Base-by-base conservation (phyloP, 2,797 vertebrate species). In the Telmatherina bonti region DNA sequence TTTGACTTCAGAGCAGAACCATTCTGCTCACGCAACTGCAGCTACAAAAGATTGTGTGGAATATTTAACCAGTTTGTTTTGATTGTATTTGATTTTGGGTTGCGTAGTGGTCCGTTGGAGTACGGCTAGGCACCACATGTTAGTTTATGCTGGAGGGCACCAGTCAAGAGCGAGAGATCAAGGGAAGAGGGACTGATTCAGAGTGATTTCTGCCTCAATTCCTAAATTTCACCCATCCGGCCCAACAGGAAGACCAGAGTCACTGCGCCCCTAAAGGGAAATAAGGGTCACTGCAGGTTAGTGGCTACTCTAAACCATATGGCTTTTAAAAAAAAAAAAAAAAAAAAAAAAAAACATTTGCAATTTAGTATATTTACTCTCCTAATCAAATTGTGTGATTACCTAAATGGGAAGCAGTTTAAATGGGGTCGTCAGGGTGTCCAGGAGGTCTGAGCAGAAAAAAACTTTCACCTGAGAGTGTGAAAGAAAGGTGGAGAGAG, bases 221-320 rank as follows among this genome's bases (percentile, higher is more conserved):
- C 43, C 67, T 43, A 57, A 58, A 74, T 82, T 74, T 78, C 78
- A 66, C 45, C 70, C 64, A 47, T 83, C 68, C 51, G 81, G 47
- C 66, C 61, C 66, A 66, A 76, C 36, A 69, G 83, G 81, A 88
- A 86, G 85, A 89, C 76, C 71, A 27, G 68, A 77, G 57, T 79
- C 76, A 54, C 49, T 70, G 72, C 30, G 2, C 43, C 62, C 81
- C 77, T 90, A 33, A 59, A 82, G 43, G 52, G 56, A 72, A 47
- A 59, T 43, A 74, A 65, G 15, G 20, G 24, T 60, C 6, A 81
- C 1, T 71, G 6, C 35, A 70, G 67, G 71, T 85, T 78, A 79
- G 72, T 74, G 7, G 51, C 20, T 45, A 47, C 60, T 76, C 45
- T 38, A 9, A 13, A 29, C 13, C 18, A 53, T 53, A 43, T 7